phyloP scores from a whole-genome alignment of 2,888 invertebrate genomes.

The Patella depressa region DNA sequence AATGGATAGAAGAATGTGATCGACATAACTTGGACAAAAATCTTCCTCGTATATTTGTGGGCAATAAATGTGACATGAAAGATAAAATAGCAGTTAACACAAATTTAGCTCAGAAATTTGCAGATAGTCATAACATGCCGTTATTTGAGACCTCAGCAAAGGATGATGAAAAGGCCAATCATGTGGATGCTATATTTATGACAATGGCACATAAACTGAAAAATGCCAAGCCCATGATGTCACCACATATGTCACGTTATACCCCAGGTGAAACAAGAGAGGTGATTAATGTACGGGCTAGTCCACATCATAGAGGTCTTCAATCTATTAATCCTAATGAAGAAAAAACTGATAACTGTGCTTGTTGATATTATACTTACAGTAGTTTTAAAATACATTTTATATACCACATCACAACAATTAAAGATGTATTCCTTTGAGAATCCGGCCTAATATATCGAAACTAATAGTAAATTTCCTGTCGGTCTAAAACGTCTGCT shows the following conservation, averaged over 20 bases:
- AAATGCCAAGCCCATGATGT: slow-evolving; percentile 77
- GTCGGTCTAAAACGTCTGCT: too few relatives aligned
- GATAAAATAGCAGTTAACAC: slow-evolving; percentile 78
- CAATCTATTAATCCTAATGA: slow-evolving; percentile 44
- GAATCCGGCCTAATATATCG: too few relatives aligned
- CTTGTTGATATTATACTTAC: slow-evolving; percentile 43
- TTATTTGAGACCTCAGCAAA: slow-evolving; percentile 87
- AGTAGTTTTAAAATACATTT: too few relatives aligned
- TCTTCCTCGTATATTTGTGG: slow-evolving; percentile 82
- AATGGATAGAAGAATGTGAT: slow-evolving; percentile 85
- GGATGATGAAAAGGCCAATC: slow-evolving; percentile 81
- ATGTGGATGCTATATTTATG: slow-evolving; percentile 86
- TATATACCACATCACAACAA: too few relatives aligned
- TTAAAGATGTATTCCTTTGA: too few relatives aligned
- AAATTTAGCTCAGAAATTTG: slow-evolving; percentile 79
- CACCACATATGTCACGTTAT: slow-evolving; percentile 50
- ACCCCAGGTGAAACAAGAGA: slow-evolving; percentile 40
- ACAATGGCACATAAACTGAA: slow-evolving; percentile 85
- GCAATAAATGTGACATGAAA: slow-evolving; percentile 82
- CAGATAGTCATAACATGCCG: slow-evolving; percentile 77
- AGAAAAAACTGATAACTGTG: slow-evolving; percentile 52
- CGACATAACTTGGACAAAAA: slow-evolving; percentile 77
- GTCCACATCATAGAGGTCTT: slow-evolving; percentile 51
- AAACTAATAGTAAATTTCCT: too few relatives aligned
- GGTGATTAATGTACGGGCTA: slow-evolving; percentile 50